Percentiles rank a stretch among this genome's conserved stretches.
Evolutionary conservation across 92 coral and sea anemone species (phyloP).

Genomic region (Porites rus): DNA sequence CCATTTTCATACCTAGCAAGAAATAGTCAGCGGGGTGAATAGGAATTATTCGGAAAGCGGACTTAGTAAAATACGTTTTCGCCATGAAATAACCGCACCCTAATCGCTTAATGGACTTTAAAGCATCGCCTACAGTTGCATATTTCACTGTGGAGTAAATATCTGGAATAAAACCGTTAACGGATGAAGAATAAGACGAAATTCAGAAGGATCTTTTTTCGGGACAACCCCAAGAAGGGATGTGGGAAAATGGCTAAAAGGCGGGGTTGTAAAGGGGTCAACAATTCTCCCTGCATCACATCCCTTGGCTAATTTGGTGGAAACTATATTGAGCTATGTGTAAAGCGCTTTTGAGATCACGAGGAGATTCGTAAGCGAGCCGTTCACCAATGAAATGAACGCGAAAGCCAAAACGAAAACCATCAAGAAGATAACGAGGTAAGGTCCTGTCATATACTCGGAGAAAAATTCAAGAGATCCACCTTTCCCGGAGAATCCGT

Average conservation of each 20-base stretch:
- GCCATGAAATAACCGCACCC: background rate
- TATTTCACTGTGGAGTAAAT: conserved; percentile 14
- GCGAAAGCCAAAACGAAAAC: conserved; percentile 28
- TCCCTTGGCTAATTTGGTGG: background rate
- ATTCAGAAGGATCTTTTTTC: conserved; percentile 27
- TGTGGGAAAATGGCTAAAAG: conserved; percentile 13
- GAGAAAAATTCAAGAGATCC: no score
- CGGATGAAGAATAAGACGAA: conserved; percentile 11
- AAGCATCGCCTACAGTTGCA: conserved; percentile 21
- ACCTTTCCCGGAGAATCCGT: no score
- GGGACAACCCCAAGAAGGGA: conserved; percentile 39
- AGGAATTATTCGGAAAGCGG: conserved; percentile 1
- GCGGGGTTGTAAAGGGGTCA: conserved; percentile 8
- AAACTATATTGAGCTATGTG: background rate
- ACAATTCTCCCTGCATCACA: background rate
- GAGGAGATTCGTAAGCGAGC: no score
- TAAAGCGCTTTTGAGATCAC: conserved; percentile 4
- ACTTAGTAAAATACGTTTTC: background rate
- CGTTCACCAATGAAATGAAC: background rate
- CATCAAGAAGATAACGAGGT: conserved; percentile 5
- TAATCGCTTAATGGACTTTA: no score
- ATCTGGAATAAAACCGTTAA: background rate
- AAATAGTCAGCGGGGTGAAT: background rate
- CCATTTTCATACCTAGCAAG: conserved; percentile 5
- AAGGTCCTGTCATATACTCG: background rate